Percentiles rank a stretch among this genome's conserved stretches.
Conservation (phyloP, 23 tunicate genomes). For the Aplidium turbinatum region DNA sequence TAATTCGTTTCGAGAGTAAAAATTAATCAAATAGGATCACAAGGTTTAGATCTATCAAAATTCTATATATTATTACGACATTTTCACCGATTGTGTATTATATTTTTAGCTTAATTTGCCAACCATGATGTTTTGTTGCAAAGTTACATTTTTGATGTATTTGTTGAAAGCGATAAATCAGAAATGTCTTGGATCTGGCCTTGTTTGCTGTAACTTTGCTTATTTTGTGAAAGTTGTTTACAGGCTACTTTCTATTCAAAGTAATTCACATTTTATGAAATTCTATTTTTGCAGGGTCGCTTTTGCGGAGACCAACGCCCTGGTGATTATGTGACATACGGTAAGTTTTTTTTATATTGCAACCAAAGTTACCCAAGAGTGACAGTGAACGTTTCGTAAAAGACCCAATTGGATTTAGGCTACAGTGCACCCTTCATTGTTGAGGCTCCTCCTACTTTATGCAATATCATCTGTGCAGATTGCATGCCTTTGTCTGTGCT, state of each 20-base stretch:
- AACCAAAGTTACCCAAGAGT: background rate
- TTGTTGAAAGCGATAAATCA: too few species aligned
- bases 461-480: background rate
- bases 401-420: background rate
- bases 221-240: background rate
- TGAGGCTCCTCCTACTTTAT: background rate
- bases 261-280: background rate
- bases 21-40: too few species aligned
- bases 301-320: constrained; percentile 65
- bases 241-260: background rate
- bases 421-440: background rate
- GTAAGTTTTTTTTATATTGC: constrained; percentile 29
- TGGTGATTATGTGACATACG: constrained; percentile 74
- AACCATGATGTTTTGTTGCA: too few species aligned
- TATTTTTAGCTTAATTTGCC: too few species aligned
- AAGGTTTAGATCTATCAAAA: too few species aligned
- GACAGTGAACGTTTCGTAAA: background rate
- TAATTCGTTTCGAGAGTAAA: background rate
- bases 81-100: too few species aligned
- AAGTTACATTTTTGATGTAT: too few species aligned
- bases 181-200: too few species aligned
- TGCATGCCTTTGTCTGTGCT: too few species aligned
- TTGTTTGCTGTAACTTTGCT: too few species aligned
- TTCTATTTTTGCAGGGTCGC: constrained; percentile 24
- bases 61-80: too few species aligned